Evolutionary conservation across 2,888 invertebrate species (phyloP), one percentile per base, ranked within the genome.

Genomic region (Cataglyphis altisquamis): DNA sequence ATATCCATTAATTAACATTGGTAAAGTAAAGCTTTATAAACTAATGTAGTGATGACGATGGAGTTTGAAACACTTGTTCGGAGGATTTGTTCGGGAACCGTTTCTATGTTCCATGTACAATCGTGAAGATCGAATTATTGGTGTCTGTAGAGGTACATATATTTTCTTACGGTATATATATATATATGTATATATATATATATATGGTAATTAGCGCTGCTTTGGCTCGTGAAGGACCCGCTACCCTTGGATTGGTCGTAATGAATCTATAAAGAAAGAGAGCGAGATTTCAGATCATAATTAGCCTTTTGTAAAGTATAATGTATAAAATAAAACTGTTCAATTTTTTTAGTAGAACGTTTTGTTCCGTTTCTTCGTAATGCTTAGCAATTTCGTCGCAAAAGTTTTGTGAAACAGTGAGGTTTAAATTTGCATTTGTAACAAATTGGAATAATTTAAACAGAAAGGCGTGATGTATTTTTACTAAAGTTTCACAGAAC

Each of bases 141-240:
- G 86, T 90, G 90, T 90, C 88, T 89, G 90, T 90, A 90, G 87
- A 89, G 90, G 89, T 88, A 90, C 89, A 90, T 90, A 90, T 90
- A 90, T 90, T 90, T 90, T 90, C 89, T 89, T 89, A 90, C 90
- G 88, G 88, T 89, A 68, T 84, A 52, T n/a, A 48, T 48, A 25
- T 25, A 25, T 25, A 29, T n/a, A 52, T 52, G 88, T 89, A 68
- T 84, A 52, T n/a, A 48, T 48, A 25, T 25, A 25, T 25, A 29
- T n/a, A 52, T 52, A 86, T 81, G 89, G 62, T 90, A 86, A 90
- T 88, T 90, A 90, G 88, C 78, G 84, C 88, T 85, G 90, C 90
- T 90, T 90, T 83, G 88, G 89, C 89, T 87, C 87, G 83, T 86
- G 85, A 85, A 86, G 89, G 83, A 86, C 88, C 88, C 84, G 87